A percentile compares a stretch with the other conserved stretches of the same genome.
These are phyloP conservation scores for Ara ararauna DNA, from an alignment of 2,797 vertebrate species.

Conservation along the genomic window DNA sequence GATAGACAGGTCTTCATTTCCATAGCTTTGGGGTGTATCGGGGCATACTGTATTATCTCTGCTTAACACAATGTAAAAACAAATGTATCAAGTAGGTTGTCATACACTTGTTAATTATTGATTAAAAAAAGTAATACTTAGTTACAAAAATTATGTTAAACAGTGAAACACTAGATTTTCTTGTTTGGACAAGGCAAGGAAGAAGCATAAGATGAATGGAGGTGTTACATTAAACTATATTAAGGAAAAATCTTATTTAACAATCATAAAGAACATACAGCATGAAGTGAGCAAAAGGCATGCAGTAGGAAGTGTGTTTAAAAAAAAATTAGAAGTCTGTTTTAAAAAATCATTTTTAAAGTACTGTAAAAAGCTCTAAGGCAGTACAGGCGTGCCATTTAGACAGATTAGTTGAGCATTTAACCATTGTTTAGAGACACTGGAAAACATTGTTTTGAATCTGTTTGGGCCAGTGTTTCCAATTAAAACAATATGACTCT, in stretches of 20 bases:
- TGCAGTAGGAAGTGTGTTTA: background rate
- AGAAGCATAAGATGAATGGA: background rate
- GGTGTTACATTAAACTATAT: background rate
- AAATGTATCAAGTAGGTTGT: background rate
- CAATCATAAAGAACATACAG: background rate
- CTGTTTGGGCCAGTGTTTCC: background rate
- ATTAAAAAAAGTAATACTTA: background rate
- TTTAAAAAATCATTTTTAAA: constrained; percentile 23
- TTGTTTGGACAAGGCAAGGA: background rate
- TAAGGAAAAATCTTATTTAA: background rate
- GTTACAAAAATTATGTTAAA: background rate
- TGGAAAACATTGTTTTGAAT: constrained; percentile 12
- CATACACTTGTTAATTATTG: background rate
- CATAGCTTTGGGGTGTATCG: background rate
- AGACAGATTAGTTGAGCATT: constrained; percentile 8
- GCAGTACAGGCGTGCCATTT: background rate
- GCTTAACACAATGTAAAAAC: background rate
- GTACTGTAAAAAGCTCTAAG: constrained; percentile 15
- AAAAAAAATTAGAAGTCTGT: constrained; percentile 11
- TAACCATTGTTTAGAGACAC: constrained; percentile 6
- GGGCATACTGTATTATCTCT: background rate
- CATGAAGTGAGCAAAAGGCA: background rate
- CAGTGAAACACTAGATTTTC: background rate
- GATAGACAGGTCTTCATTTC: background rate
- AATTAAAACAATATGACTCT: constrained; percentile 8